A percentile compares a stretch with the other conserved stretches of the same genome.
Conservation (phyloP, 37 sponge, comb jelly and placozoan species). For the Agelas oroides region DNA sequence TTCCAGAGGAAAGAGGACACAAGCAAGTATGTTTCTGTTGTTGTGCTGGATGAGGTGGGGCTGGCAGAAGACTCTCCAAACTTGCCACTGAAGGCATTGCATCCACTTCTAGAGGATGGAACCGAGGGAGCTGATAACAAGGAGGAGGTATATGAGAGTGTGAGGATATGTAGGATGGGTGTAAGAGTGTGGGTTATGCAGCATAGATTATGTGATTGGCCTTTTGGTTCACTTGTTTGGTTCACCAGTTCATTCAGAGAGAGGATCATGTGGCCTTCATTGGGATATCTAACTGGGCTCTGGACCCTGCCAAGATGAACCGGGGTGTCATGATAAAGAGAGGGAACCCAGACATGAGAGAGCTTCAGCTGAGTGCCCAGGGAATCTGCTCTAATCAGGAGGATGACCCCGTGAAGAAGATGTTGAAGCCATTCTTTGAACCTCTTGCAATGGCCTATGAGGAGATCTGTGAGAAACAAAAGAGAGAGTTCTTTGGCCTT, state of each 20-base stretch:
- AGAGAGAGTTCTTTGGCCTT: slow-evolving; percentile 84
- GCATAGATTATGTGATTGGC: no score
- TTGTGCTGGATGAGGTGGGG: slow-evolving; percentile 96
- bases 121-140: slow-evolving; percentile 80
- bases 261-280: slow-evolving; percentile 77
- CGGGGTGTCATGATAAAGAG: slow-evolving; percentile 86
- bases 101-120: slow-evolving; percentile 94
- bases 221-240: no score
- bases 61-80: slow-evolving; percentile 95
- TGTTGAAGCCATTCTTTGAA: slow-evolving; percentile 44
- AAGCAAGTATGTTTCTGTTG: slow-evolving; percentile 74
- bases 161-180: no score
- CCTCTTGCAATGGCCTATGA: slow-evolving; percentile 67
- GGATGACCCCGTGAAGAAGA: slow-evolving; percentile 39
- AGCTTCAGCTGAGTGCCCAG: slow-evolving; percentile 65
- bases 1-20: slow-evolving; percentile 71
- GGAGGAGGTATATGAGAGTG: slow-evolving; percentile 11
- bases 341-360: slow-evolving; percentile 68
- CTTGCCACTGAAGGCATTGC: slow-evolving; percentile 92
- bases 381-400: slow-evolving; percentile 57
- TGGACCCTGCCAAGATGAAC: slow-evolving; percentile 97
- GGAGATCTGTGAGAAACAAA: slow-evolving; percentile 50
- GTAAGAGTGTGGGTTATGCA: no score
- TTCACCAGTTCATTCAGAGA: slow-evolving; percentile 51
- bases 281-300: slow-evolving; percentile 91